phyloP scores from a whole-genome alignment of 1,140 invertebrate genomes.

The Aradophagus sp. region DNA sequence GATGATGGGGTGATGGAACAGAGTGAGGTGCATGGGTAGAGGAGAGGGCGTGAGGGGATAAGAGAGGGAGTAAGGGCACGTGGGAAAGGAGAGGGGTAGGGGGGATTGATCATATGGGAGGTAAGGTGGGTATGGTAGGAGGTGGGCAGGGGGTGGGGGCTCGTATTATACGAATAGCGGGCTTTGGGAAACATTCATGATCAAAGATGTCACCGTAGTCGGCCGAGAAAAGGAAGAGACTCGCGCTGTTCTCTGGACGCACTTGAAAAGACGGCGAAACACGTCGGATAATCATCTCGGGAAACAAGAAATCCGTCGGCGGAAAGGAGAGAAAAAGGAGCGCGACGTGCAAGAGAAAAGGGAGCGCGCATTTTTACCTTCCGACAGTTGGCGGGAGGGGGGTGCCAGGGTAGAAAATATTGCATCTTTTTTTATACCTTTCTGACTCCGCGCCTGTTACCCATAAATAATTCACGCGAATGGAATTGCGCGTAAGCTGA shows the following conservation, averaged over 20 bases:
- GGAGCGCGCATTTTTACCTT: constrained; percentile 38
- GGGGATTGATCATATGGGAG: no score
- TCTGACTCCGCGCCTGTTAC: constrained; percentile 1
- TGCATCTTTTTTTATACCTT: constrained; percentile 26
- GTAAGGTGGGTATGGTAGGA: no score
- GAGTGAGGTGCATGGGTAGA: no score
- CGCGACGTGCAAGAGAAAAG: constrained; percentile 5
- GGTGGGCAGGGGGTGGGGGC: neutral
- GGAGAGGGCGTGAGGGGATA: no score
- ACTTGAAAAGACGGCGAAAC: constrained; percentile 52
- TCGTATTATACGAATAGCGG: constrained; percentile 46
- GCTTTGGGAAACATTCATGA: constrained; percentile 57
- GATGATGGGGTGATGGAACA: no score
- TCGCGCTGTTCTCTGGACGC: constrained; percentile 9
- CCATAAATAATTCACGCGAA: constrained; percentile 14
- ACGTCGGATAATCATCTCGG: constrained; percentile 53
- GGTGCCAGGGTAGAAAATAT: constrained; percentile 16
- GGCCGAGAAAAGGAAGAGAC: constrained; percentile 34
- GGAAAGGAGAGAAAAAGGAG: constrained; percentile 20
- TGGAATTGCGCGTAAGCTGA: no score
- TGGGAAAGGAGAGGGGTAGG: no score
- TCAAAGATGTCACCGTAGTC: constrained; percentile 59
- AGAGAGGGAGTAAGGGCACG: no score
- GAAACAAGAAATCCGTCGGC: constrained; percentile 42
- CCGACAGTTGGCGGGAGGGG: constrained; percentile 18